Base-by-base conservation (phyloP, 1,140 invertebrate species). In the Apis laboriosa region DNA sequence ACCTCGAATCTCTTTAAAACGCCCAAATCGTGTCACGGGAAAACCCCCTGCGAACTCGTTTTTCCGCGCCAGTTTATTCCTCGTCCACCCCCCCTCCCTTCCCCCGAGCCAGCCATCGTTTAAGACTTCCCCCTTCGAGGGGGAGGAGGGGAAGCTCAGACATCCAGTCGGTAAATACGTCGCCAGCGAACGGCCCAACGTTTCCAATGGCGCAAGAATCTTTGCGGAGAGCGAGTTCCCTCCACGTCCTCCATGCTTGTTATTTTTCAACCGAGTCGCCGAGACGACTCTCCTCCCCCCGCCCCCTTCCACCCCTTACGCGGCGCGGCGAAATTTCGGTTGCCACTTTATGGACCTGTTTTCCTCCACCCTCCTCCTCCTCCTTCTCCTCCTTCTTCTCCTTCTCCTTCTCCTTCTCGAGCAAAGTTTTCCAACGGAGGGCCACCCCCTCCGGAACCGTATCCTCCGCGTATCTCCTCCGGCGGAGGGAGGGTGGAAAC, bases 271-370 rank as follows among this genome's bases (percentile, higher is more conserved):
- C 53, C 43, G 43, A 81, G 73, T 58, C 61, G 49, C 55, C 55
- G 61, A 51, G 67, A 74, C 34, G 61, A 49, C 7, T 53, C 43
- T 9, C 28, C 72, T n/a, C 5, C 15, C 7, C 3, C 34, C 21
- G 13, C 55, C 49, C 56, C 17, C 13, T 21, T n/a, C 21, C 0
- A 7, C n/a, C 34, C 53, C 28, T 64, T 53, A 9, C 64, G n/a
- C 61, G 63, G 49, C 67, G 60, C 77, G 70, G 43, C 72, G 86
- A 63, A 87, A 86, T 87, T 87, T 87, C 76, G 85, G 76, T 74
- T 56, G 68, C 74, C 85, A 61, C 60, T 87, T 87, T 87, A 87
- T 78, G 85, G 83, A 64, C 70, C 72, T 87, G 87, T 86, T 86
- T 88, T 80, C 66, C 70, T 84, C 86, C 74, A 58, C 70, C 34